Evolutionary conservation across 2,797 vertebrate genomes (phyloP).

Genomic region (Melanotaenia maccullochi): DNA sequence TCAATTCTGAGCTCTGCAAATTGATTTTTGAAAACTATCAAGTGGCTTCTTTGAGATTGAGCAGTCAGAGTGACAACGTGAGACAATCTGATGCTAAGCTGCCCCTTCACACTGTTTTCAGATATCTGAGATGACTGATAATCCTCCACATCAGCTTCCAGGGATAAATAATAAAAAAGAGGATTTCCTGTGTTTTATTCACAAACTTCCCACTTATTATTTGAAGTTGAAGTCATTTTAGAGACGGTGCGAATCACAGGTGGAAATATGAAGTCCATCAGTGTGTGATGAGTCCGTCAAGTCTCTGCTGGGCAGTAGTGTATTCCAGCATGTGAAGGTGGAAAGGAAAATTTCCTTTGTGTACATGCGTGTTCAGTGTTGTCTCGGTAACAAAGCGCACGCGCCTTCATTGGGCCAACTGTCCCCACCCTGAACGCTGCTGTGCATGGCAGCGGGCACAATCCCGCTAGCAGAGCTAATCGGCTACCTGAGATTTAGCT

Average conservation of each 20-base stretch:
- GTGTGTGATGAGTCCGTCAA: slow-evolving; percentile 65
- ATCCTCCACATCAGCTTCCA: not conserved
- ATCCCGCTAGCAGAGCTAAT: slow-evolving; percentile 56
- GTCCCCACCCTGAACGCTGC: slow-evolving; percentile 53
- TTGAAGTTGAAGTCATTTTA: not conserved
- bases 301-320: slow-evolving; percentile 65
- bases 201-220: slow-evolving; percentile 5
- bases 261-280: slow-evolving; percentile 51
- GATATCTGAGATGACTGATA: slow-evolving; percentile 5
- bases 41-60: slow-evolving; percentile 46
- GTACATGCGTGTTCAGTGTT: slow-evolving; percentile 75
- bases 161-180: not conserved
- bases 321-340: slow-evolving; percentile 75
- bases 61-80: slow-evolving; percentile 26
- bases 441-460: slow-evolving; percentile 46
- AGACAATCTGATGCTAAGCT: slow-evolving; percentile 27
- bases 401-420: slow-evolving; percentile 40
- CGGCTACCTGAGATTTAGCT: slow-evolving; percentile 73
- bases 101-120: slow-evolving; percentile 15
- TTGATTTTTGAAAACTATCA: slow-evolving; percentile 50
- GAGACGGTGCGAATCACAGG: slow-evolving; percentile 6
- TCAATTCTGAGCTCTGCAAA: slow-evolving; percentile 55
- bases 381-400: slow-evolving; percentile 61
- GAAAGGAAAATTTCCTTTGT: slow-evolving; percentile 71
- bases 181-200: slow-evolving; percentile 13